Percentiles rank a stretch among this genome's conserved stretches.
phyloP scores from a whole-genome alignment of 2,888 invertebrate genomes.

The Deilephila porcellus region DNA sequence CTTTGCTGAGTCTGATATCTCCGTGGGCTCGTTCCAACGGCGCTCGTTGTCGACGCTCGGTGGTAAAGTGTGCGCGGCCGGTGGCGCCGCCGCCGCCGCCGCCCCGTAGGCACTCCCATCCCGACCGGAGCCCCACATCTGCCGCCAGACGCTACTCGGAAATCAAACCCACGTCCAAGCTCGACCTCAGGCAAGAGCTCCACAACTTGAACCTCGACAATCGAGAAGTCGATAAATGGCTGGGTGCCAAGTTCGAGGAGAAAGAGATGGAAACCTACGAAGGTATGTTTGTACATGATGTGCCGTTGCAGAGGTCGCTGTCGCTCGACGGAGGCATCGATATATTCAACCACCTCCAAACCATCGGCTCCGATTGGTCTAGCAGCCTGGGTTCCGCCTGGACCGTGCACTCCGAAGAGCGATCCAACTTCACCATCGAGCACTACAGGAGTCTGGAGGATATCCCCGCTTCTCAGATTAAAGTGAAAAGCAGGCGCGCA shows the following conservation, averaged over 20 bases:
- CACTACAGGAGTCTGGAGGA: slow-evolving; percentile 73
- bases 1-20: slow-evolving; percentile 91
- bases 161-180: slow-evolving; percentile 53
- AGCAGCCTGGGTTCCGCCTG: slow-evolving; percentile 62
- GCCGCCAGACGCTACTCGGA: slow-evolving; percentile 57
- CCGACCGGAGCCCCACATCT: slow-evolving; percentile 41
- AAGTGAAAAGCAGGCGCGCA: slow-evolving; percentile 75
- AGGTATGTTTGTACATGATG: slow-evolving; percentile 63
- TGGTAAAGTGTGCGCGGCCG: slow-evolving; percentile 89
- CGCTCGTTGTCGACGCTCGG: slow-evolving; percentile 90
- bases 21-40: slow-evolving; percentile 90
- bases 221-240: slow-evolving; percentile 69
- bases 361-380: slow-evolving; percentile 65
- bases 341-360: slow-evolving; percentile 67
- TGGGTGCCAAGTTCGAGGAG: slow-evolving; percentile 66
- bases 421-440: slow-evolving; percentile 50
- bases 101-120: slow-evolving; percentile 75
- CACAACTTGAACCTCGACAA: slow-evolving; percentile 63
- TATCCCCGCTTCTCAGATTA: slow-evolving; percentile 71
- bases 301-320: slow-evolving; percentile 69
- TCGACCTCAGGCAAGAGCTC: slow-evolving; percentile 73
- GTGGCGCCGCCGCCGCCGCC: slow-evolving; percentile 70
- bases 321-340: slow-evolving; percentile 74
- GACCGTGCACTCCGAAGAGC: slow-evolving; percentile 63
- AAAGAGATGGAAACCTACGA: slow-evolving; percentile 47